Evolutionary conservation across 2,797 vertebrate genomes (phyloP).

Genomic region (Orestias chungarensis): DNA sequence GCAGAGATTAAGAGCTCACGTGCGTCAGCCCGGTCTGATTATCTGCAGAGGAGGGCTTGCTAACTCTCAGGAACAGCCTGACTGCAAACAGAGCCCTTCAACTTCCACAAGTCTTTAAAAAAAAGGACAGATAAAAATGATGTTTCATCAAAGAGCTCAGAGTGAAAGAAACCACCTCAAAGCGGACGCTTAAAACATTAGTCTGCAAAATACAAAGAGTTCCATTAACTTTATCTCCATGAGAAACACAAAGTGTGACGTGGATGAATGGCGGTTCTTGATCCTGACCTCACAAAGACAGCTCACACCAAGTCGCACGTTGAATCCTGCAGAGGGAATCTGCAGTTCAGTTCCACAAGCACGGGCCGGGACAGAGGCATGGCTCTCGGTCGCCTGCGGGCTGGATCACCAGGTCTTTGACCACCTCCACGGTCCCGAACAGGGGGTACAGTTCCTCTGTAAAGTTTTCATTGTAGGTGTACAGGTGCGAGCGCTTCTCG

Average conservation of each 20-base stretch:
- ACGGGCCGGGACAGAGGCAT: slow-evolving; percentile 79
- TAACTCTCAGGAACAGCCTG: neutral
- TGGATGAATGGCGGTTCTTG: slow-evolving; percentile 24
- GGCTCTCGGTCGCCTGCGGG: slow-evolving; percentile 60
- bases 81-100: neutral
- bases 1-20: slow-evolving; percentile 35
- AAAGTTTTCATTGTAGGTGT: slow-evolving; percentile 80
- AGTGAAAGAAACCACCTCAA: neutral
- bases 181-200: slow-evolving; percentile 17
- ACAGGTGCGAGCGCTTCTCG: slow-evolving; percentile 79
- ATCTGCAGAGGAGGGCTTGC: slow-evolving; percentile 3
- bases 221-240: slow-evolving; percentile 24
- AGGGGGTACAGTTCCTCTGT: slow-evolving; percentile 77
- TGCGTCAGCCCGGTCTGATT: slow-evolving; percentile 30
- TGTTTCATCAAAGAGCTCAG: slow-evolving; percentile 5
- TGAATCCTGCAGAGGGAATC: too few relatives aligned
- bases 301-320: slow-evolving; percentile 13
- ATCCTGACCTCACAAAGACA: slow-evolving; percentile 20
- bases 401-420: slow-evolving; percentile 76
- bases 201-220: slow-evolving; percentile 38
- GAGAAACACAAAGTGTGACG: slow-evolving; percentile 31
- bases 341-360: slow-evolving; percentile 77
- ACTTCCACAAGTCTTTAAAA: slow-evolving; percentile 3
- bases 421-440: slow-evolving; percentile 82
- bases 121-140: slow-evolving; percentile 2